A percentile compares a stretch with the other conserved stretches of the same genome.
These are phyloP conservation scores for Chaetophractus vellerosus DNA, from an alignment of 2,797 vertebrate species.

Conservation along the genomic window DNA sequence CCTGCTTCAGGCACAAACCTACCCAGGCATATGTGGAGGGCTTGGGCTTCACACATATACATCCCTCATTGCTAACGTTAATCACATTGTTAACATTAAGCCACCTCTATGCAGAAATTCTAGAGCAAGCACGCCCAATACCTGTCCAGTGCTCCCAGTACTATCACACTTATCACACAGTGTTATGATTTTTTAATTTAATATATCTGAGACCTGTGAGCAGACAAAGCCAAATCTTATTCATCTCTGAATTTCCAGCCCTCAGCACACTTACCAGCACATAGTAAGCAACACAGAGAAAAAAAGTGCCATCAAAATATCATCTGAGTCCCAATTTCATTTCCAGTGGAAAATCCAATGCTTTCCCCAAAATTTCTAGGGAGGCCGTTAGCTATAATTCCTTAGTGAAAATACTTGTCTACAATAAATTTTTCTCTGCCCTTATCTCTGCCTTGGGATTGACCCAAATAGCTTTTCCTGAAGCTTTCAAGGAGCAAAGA, in stretches of 20 bases:
- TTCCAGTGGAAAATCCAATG: not conserved
- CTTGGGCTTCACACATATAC: not conserved
- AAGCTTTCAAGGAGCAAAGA: not conserved
- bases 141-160: not conserved
- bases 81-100: not conserved
- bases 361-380: not conserved
- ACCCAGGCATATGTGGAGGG: not conserved
- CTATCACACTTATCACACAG: not conserved
- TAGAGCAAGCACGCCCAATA: not conserved
- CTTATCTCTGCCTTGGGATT: not conserved
- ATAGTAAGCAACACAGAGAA: not conserved
- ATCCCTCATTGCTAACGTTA: too few species aligned
- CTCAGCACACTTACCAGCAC: not conserved
- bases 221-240: not conserved
- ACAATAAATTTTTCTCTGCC: not conserved
- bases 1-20: not conserved
- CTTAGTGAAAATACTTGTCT: not conserved
- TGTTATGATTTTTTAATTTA: not conserved
- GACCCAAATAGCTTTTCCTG: not conserved
- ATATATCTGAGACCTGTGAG: not conserved
- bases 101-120: not conserved
- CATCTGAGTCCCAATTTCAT: not conserved
- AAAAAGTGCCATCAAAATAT: not conserved
- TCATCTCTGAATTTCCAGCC: not conserved
- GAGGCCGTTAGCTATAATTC: not conserved